Percentiles rank a stretch among this genome's conserved stretches.
Conservation (phyloP, 1,140 invertebrate species). For the Chironomus striatipennis region DNA sequence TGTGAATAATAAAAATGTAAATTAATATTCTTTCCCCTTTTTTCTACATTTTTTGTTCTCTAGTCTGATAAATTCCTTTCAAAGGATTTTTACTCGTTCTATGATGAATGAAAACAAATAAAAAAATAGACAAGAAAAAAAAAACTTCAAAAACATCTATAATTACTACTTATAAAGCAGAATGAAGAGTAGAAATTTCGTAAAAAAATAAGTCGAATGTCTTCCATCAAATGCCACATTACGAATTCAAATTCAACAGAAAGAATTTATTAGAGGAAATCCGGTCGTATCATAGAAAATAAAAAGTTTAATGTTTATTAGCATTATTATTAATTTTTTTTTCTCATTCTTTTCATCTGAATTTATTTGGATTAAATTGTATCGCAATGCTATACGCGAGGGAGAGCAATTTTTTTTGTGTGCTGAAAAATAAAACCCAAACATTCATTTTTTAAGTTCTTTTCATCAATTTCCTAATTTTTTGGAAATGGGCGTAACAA, state of each 20-base stretch:
- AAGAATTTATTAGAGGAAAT: conserved; percentile 21
- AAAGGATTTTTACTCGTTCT: no score
- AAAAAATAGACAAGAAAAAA: not conserved
- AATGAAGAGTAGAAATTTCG: not conserved
- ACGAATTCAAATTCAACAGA: not conserved
- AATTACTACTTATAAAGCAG: not conserved
- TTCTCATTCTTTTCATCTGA: not conserved
- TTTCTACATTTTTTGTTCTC: no score
- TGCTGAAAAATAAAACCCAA: no score
- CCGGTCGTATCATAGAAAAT: conserved; percentile 12
- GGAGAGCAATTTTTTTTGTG: not conserved
- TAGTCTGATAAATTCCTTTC: no score
- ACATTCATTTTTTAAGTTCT: no score
- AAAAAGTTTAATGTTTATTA: conserved; percentile 22
- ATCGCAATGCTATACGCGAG: not conserved
- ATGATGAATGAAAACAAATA: not conserved
- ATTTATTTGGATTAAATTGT: conserved; percentile 15
- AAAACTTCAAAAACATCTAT: not conserved
- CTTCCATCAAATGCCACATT: conserved; percentile 23
- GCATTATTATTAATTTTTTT: conserved; percentile 8
- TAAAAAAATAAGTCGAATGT: conserved; percentile 4
- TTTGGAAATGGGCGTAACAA: conserved; percentile 11
- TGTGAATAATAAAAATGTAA: not conserved
- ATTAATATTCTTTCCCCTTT: not conserved
- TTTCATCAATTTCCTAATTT: not conserved